Evolutionary conservation across 35 echinoderm and acorn worm species (phyloP).

Genomic region (Eucidaris tribuloides): DNA sequence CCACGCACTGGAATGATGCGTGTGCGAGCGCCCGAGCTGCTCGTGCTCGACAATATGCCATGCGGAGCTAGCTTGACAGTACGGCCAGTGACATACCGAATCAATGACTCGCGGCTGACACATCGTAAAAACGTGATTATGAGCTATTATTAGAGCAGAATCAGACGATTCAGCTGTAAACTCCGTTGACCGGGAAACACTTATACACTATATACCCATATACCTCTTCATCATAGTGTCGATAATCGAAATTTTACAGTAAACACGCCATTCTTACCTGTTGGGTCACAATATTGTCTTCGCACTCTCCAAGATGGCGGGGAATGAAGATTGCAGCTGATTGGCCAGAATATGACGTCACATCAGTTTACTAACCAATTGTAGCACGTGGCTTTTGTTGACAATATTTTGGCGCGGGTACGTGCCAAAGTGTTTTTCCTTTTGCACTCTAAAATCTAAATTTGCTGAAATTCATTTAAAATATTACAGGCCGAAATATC

Average conservation of each 20-base stretch:
- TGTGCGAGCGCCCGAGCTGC: too few relatives aligned
- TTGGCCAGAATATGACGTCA: slow-evolving; percentile 16
- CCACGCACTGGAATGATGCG: too few relatives aligned
- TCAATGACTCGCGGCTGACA: slow-evolving; percentile 20
- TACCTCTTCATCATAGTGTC: not conserved
- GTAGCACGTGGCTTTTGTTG: slow-evolving; percentile 1
- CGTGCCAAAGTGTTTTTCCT: too few relatives aligned
- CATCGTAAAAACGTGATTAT: not conserved
- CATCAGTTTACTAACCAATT: not conserved
- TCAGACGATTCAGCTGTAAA: not conserved
- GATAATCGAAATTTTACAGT: not conserved
- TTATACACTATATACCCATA: not conserved
- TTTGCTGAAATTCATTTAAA: too few relatives aligned
- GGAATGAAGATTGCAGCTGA: not conserved
- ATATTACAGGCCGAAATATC: too few relatives aligned
- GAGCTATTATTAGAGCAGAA: not conserved
- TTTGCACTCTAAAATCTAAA: too few relatives aligned
- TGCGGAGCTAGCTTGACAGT: too few relatives aligned
- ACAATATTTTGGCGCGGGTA: slow-evolving; percentile 24
- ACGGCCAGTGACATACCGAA: too few relatives aligned
- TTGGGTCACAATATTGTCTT: slow-evolving; percentile 8
- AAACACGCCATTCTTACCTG: slow-evolving; percentile 13
- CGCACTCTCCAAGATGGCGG: slow-evolving; percentile 3
- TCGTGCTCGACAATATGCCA: too few relatives aligned
- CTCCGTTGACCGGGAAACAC: not conserved